Conservation (phyloP, 2,113 vertebrate species). For the Oryzias curvinotus region DNA sequence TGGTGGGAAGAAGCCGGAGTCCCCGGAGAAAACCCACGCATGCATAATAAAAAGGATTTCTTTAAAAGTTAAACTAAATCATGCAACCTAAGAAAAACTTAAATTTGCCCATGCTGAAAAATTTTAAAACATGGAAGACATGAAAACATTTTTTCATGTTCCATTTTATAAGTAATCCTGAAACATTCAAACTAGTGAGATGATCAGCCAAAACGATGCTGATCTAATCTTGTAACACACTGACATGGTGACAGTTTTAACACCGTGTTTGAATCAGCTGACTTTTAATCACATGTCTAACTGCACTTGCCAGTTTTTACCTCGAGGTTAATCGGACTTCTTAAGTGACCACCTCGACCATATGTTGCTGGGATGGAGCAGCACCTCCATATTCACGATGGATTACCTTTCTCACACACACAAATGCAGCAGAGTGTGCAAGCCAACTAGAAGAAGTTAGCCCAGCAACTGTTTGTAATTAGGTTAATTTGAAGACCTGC, state of each 20-base stretch:
- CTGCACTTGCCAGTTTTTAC: constrained; percentile 46
- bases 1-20: too few relatives aligned
- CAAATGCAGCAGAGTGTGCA: constrained; percentile 9
- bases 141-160: too few relatives aligned
- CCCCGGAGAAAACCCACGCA: too few relatives aligned
- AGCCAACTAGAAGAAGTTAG: constrained; percentile 44
- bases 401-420: constrained; percentile 43
- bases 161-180: not conserved
- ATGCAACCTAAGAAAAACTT: too few relatives aligned
- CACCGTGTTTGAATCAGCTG: not conserved
- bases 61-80: too few relatives aligned
- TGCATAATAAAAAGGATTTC: too few relatives aligned
- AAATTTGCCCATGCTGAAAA: too few relatives aligned
- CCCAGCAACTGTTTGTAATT: constrained; percentile 55
- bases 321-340: constrained; percentile 43
- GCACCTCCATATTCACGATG: constrained; percentile 6
- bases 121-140: too few relatives aligned
- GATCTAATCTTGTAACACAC: constrained; percentile 9
- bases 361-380: constrained; percentile 48
- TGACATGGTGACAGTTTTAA: constrained; percentile 16
- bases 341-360: constrained; percentile 55
- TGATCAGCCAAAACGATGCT: not conserved
- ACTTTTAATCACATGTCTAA: constrained; percentile 24
- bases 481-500: constrained; percentile 68
- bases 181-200: not conserved